Base-by-base conservation (phyloP, 1,140 invertebrate genomes). In the Hesperophylax magnus region DNA sequence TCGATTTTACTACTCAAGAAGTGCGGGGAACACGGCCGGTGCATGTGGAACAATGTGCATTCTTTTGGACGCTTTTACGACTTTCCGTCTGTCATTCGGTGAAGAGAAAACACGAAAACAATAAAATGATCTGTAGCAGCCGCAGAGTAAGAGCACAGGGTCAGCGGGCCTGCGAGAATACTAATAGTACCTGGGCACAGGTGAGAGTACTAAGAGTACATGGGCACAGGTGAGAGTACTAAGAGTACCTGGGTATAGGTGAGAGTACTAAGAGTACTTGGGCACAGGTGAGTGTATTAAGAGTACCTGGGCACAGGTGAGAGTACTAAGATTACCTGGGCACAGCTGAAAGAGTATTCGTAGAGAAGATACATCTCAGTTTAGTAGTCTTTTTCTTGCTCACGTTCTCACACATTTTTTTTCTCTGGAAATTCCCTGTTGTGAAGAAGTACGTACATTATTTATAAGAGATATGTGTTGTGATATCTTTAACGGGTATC, bases 21-120 rank as follows among this genome's bases (percentile, higher is more conserved):
- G 72, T 78, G 65, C 58, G 17, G 20, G 58, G 24, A 61, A 52
- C 8, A 18, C 27, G 76, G 31, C 6, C 20, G 11, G 17, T 47
- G 63, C 39, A 15, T 20, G 39, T 47, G 39, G 39, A 47, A 47
- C 39, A 47, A 47, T 47, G 22, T 24, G 80, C 60, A 81, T 75
- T 76, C 61, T 81, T 77, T 60, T 15, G 65, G 20, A 60, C 17
- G 9, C 1, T 82, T 82, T 78, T 79, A 75, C 71, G 76, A 78
- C 67, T 34, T 31, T 61, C 20, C 24, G 54, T 56, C 81, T 67
- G 69, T 81, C 67, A 54, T 79, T 82, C 77, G 60, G 65, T 31
- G 24, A 47, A 75, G 78, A 58, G 72, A 72, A 76, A 82, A 82
- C 39, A 67, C 52, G 77, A 65, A 82, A 69, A 82, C 69, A 82